A percentile compares a stretch with the other conserved stretches of the same genome.
phyloP scores from a whole-genome alignment of 2,797 vertebrate species.

The Caiman crocodilus region DNA sequence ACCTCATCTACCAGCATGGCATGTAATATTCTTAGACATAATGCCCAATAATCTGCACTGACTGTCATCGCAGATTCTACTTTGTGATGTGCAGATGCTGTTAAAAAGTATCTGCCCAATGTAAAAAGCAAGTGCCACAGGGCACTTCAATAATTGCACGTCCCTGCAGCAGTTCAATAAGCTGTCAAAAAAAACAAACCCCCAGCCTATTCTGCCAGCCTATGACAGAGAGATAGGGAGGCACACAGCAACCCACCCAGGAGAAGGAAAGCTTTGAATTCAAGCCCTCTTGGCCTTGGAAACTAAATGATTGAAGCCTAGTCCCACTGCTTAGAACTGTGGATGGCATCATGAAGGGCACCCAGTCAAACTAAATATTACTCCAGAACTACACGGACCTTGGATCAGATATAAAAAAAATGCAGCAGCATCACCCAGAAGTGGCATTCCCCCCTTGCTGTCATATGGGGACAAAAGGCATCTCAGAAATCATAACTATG shows the following conservation, averaged over 20 bases:
- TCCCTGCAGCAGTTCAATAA: neutral
- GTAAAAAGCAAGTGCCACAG: conserved; percentile 71
- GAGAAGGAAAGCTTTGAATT: neutral
- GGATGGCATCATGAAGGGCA: too few relatives aligned
- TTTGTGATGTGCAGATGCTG: conserved; percentile 16
- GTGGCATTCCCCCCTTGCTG: too few relatives aligned
- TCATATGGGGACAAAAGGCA: too few relatives aligned
- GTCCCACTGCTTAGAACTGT: too few relatives aligned
- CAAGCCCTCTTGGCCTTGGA: too few relatives aligned
- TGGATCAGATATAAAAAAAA: too few relatives aligned
- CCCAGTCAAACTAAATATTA: too few relatives aligned
- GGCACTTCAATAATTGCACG: conserved; percentile 67
- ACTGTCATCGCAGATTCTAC: conserved; percentile 11
- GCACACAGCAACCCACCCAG: neutral
- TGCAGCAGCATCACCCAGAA: too few relatives aligned
- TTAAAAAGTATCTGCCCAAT: neutral
- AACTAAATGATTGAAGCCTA: too few relatives aligned
- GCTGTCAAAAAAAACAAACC: fast-evolving
- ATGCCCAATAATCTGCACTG: conserved; percentile 67
- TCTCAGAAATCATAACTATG: too few relatives aligned
- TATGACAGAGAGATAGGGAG: neutral
- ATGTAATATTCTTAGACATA: conserved; percentile 69
- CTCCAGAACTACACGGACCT: too few relatives aligned
- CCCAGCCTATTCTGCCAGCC: neutral
- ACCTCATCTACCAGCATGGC: conserved; percentile 46